Conservation (phyloP, 2,113 vertebrate genomes). For the Platanista minor region DNA sequence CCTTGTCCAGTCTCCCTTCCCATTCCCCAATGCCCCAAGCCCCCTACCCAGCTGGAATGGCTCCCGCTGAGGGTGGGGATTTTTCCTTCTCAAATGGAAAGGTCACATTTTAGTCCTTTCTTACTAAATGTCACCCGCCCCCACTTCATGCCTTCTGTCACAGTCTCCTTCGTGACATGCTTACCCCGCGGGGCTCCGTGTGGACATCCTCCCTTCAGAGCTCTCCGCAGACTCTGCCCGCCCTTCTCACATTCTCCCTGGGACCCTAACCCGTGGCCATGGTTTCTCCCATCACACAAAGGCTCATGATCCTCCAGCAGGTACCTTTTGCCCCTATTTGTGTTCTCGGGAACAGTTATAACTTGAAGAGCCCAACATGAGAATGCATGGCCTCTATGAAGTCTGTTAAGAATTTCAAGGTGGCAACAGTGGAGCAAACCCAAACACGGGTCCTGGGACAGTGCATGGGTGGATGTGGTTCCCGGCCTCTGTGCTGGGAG, state of each 20-base stretch:
- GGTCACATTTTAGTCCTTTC: not conserved
- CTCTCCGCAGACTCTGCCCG: not conserved
- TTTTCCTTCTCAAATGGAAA: not conserved
- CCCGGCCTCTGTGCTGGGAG: not conserved
- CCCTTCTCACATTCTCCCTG: not conserved
- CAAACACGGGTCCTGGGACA: accelerated
- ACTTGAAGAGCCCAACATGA: not conserved
- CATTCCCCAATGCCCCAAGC: not conserved
- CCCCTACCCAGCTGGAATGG: no score
- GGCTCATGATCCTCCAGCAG: not conserved
- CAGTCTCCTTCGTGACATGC: not conserved
- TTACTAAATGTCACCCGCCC: accelerated
- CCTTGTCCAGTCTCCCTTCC: accelerated
- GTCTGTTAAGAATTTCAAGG: not conserved
- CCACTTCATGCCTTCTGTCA: not conserved
- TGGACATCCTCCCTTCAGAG: accelerated
- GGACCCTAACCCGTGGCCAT: accelerated
- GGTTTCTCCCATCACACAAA: not conserved
- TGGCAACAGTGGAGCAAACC: accelerated
- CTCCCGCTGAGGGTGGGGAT: accelerated
- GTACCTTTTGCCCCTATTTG: not conserved
- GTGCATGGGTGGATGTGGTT: accelerated
- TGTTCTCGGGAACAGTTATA: not conserved
- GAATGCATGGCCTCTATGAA: not conserved
- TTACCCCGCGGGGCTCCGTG: not conserved